Conservation (phyloP, 1,140 invertebrate genomes). For the Triops cancriformis region DNA sequence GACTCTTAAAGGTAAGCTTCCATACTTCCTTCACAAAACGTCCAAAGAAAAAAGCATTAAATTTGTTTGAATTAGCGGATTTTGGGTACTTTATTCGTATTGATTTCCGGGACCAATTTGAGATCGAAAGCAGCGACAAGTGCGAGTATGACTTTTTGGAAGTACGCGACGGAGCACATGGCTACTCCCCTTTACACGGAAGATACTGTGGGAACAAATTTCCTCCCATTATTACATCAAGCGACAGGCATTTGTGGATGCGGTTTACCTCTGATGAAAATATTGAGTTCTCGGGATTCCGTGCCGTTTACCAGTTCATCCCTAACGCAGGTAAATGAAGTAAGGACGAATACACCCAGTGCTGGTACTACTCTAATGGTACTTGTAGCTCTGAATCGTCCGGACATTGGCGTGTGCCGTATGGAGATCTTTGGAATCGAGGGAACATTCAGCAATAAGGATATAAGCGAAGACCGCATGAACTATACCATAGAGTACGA, state of each 20-base stretch:
- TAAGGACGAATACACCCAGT: not conserved
- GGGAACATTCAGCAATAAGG: constrained; percentile 45
- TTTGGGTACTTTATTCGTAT: constrained; percentile 61
- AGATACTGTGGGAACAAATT: constrained; percentile 66
- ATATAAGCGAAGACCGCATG: constrained; percentile 47
- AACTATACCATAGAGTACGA: constrained; percentile 45
- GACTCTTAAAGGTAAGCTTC: constrained; percentile 54
- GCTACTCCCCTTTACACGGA: constrained; percentile 60
- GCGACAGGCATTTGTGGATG: constrained; percentile 68
- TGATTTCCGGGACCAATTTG: constrained; percentile 73
- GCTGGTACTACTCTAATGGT: not conserved
- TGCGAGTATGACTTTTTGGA: constrained; percentile 78
- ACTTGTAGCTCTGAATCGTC: constrained; percentile 36
- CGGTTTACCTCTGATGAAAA: constrained; percentile 74
- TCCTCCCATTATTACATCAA: constrained; percentile 65
- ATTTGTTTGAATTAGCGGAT: constrained; percentile 54
- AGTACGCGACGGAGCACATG: constrained; percentile 73
- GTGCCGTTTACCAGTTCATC: constrained; percentile 61
- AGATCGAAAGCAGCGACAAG: constrained; percentile 59
- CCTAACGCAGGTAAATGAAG: constrained; percentile 37
- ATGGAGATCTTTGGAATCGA: constrained; percentile 43
- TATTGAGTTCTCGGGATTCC: constrained; percentile 73
- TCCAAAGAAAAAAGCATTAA: not conserved
- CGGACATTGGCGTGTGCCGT: constrained; percentile 47
- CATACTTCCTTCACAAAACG: not conserved